phyloP scores from a whole-genome alignment of 2,888 invertebrate species.

The Bibio marci region DNA sequence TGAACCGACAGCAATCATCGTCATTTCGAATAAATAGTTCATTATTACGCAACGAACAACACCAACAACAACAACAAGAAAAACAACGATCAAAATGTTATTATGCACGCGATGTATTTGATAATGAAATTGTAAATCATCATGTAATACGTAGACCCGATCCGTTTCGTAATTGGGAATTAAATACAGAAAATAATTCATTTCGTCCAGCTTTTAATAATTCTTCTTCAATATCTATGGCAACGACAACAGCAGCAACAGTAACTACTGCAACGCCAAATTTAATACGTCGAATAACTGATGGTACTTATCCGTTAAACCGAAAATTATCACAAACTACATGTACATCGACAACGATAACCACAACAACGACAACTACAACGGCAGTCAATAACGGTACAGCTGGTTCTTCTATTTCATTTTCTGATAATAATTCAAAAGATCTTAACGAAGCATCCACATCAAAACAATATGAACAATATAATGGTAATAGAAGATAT shows the following conservation, averaged over 20 bases:
- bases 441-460: no score
- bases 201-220: slow-evolving; percentile 18
- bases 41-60: not conserved
- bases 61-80: not conserved
- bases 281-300: slow-evolving; percentile 8
- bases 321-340: not conserved
- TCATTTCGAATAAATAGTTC: not conserved
- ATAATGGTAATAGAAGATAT: no score
- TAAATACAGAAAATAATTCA: slow-evolving; percentile 24
- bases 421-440: no score
- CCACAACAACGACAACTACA: no score
- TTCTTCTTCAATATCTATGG: no score
- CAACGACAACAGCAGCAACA: slow-evolving; percentile 5
- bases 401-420: no score
- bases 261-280: slow-evolving; percentile 11
- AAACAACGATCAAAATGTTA: not conserved
- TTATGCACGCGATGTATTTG: not conserved
- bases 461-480: no score
- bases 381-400: no score
- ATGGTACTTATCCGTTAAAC: slow-evolving; percentile 7
- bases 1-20: not conserved
- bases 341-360: not conserved
- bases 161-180: slow-evolving; percentile 26
- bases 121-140: not conserved
- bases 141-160: slow-evolving; percentile 17